Conservation (phyloP, 2,113 vertebrate genomes). For the Cryptomyrus ogoouensis region DNA sequence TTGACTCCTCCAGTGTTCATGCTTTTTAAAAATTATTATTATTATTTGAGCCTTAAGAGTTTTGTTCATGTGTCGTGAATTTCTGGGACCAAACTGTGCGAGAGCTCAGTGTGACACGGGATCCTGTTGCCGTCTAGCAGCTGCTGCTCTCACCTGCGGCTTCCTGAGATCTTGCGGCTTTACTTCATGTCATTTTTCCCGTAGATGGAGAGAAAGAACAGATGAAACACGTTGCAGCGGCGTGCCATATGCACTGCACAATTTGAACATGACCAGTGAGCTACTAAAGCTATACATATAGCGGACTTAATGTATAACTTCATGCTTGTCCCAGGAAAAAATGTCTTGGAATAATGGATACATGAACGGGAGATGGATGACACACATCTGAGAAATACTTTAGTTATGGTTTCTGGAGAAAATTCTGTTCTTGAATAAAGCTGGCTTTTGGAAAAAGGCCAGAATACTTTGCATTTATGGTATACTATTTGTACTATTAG, state of each 20-base stretch:
- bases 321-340: neutral
- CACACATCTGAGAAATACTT: neutral
- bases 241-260: neutral
- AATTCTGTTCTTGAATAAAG: neutral
- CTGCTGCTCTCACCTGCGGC: neutral
- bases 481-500: neutral
- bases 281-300: neutral
- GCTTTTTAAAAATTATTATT: no score
- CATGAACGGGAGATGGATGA: neutral
- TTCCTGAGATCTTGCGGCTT: neutral
- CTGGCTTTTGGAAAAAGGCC: neutral
- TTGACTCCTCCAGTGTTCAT: neutral
- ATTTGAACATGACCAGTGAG: neutral
- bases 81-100: neutral
- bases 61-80: neutral
- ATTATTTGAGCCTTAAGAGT: neutral
- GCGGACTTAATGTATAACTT: neutral
- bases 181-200: neutral
- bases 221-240: neutral
- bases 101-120: neutral
- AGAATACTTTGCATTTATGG: neutral
- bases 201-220: neutral
- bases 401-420: neutral
- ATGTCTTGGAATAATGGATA: neutral
- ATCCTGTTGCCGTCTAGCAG: neutral